phyloP scores from a whole-genome alignment of 2,797 vertebrate genomes.

The Halcyon chelicuti region DNA sequence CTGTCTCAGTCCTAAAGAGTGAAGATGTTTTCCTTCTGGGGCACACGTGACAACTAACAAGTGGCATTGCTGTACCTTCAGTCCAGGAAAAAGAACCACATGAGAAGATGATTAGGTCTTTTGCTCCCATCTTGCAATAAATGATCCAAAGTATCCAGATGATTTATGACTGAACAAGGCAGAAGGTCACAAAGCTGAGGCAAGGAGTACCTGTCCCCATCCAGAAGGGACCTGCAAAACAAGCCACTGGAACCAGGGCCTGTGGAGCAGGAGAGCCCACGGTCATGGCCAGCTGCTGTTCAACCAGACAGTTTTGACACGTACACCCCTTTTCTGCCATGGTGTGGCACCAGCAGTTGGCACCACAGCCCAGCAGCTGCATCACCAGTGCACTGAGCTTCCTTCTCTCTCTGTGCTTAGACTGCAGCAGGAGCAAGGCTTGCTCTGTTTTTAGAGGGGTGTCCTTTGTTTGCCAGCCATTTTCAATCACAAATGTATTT shows the following conservation, averaged over 20 bases:
- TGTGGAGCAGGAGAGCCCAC: accelerated
- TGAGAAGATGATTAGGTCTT: background rate
- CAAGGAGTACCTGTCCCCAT: background rate
- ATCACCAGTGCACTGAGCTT: background rate
- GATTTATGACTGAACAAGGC: background rate
- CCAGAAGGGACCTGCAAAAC: background rate
- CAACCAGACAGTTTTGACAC: accelerated
- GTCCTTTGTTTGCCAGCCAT: background rate
- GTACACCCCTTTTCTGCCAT: accelerated
- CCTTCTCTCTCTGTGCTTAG: background rate
- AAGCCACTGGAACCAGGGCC: accelerated
- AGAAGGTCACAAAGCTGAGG: background rate
- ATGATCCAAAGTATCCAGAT: background rate
- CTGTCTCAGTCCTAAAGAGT: background rate
- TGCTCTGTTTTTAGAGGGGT: background rate
- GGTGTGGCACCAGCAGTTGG: background rate
- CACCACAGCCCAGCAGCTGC: background rate
- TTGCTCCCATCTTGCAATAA: background rate
- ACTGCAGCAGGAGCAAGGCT: accelerated
- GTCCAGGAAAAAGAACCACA: background rate
- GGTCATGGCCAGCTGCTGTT: accelerated
- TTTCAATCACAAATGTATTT: background rate
- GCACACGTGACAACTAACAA: background rate
- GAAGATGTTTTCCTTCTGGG: background rate
- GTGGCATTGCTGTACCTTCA: background rate